A percentile compares a stretch with the other conserved stretches of the same genome.
Evolutionary conservation across 1,140 invertebrate genomes (phyloP).

Genomic region (Leptopilina boulardi): DNA sequence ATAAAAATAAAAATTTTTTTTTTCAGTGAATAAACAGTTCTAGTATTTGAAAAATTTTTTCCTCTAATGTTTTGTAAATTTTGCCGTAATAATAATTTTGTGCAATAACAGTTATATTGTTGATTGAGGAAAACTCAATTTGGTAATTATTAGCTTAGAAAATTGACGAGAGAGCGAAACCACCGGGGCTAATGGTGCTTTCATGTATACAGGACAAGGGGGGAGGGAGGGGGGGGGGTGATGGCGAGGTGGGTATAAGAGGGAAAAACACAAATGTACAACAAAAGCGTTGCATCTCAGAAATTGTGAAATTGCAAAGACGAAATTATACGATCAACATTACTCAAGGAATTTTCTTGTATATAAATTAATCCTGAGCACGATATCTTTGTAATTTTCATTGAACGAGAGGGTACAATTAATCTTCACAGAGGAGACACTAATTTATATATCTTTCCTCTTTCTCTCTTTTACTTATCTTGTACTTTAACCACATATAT

Average conservation of each 20-base stretch:
- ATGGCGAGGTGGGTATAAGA: background rate
- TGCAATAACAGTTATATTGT: background rate
- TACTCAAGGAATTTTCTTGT: background rate
- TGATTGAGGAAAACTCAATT: background rate
- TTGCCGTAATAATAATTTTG: no score
- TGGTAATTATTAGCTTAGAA: conserved; percentile 10
- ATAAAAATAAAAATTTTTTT: no score
- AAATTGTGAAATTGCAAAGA: background rate
- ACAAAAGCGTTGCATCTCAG: background rate
- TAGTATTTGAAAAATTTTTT: no score
- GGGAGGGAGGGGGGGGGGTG: background rate
- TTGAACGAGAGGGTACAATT: background rate
- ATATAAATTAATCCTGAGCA: background rate
- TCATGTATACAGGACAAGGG: background rate
- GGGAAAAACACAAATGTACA: background rate
- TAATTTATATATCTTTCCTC: background rate
- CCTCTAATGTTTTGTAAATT: no score
- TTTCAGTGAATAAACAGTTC: no score
- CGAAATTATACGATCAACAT: background rate
- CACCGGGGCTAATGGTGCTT: background rate
- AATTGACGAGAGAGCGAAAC: conserved; percentile 11
- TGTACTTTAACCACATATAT: background rate
- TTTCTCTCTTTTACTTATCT: conserved; percentile 31
- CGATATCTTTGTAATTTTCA: background rate
- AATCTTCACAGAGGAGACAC: background rate